Evolutionary conservation across 2,888 invertebrate genomes (phyloP), one percentile per base, ranked within the genome.

Genomic region (Dinocampus coccinellae): DNA sequence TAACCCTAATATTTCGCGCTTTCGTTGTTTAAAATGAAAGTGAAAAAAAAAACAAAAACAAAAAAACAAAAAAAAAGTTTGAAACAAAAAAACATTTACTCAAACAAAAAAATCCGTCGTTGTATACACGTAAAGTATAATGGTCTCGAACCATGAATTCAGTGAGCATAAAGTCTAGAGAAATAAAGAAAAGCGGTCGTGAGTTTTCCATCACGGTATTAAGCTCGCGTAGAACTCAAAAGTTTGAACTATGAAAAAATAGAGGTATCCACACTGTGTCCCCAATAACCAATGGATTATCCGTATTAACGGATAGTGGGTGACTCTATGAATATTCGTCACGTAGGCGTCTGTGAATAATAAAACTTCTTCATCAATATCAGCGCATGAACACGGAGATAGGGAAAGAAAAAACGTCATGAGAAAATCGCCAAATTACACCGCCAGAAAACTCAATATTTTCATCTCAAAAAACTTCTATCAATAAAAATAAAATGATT

Each of bases 231-330:
- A 22, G 55, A 55, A 29, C 33, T 57, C 24, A 16, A 34, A 34
- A 36, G 16, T 66, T 66, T 24, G 16, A 24, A n/a, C 16, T 24
- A 29, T 47, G 16, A 16, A 66, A 66, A 52, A 26, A 26, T 24
- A 39, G 2, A 26, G 36, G 57, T 26, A 16, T 55, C 22, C 57
- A n/a, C 39, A 13, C 33, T 20, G 58, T 26, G 29, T 24, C 22
- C 33, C 68, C 68, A 66, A 74, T 74, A 74, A 71, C 61, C 47
- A 63, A 67, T 62, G 71, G 71, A 71, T 74, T 60, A 74, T 74
- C 65, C 71, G 69, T 55, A 62, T 66, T 71, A 65, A 39, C 58
- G 24, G 10, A 24, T 65, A 42, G 57, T 64, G 60, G 53, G 26
- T 60, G 53, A 36, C 55, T 39, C n/a, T 9, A 57, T 36, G 34